phyloP scores from a whole-genome alignment of 2,888 invertebrate genomes.

The Timema podura region DNA sequence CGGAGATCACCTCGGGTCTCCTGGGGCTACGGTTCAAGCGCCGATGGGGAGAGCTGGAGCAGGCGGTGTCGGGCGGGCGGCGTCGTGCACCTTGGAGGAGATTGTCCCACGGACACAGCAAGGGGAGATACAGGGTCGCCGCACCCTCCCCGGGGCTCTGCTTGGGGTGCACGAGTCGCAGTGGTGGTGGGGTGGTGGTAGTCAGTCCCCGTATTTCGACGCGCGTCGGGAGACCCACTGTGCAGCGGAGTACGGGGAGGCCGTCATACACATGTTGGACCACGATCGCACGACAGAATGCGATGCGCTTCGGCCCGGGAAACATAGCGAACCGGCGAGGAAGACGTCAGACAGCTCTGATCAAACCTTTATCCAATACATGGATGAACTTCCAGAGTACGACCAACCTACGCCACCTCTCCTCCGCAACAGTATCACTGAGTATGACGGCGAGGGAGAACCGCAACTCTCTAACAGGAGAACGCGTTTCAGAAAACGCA shows the following conservation, averaged over 20 bases:
- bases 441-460: too few relatives aligned
- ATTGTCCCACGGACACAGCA: neutral
- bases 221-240: neutral
- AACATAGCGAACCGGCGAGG: too few relatives aligned
- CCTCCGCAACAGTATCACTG: too few relatives aligned
- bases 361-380: too few relatives aligned
- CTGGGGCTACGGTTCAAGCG: neutral
- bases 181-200: neutral
- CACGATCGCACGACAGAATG: too few relatives aligned
- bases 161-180: neutral
- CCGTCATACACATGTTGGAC: too few relatives aligned
- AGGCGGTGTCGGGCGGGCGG: neutral
- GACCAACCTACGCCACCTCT: too few relatives aligned
- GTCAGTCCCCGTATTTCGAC: neutral
- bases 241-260: neutral
- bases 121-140: slow-evolving; percentile 5
- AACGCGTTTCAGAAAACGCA: too few relatives aligned
- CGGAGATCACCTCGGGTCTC: neutral
- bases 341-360: too few relatives aligned
- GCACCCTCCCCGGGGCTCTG: slow-evolving; percentile 8
- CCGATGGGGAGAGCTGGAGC: neutral
- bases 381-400: too few relatives aligned
- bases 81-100: neutral
- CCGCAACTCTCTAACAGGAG: too few relatives aligned
- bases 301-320: too few relatives aligned